Evolutionary conservation across 2,797 vertebrate genomes (phyloP).

Genomic region (Allobates femoralis): DNA sequence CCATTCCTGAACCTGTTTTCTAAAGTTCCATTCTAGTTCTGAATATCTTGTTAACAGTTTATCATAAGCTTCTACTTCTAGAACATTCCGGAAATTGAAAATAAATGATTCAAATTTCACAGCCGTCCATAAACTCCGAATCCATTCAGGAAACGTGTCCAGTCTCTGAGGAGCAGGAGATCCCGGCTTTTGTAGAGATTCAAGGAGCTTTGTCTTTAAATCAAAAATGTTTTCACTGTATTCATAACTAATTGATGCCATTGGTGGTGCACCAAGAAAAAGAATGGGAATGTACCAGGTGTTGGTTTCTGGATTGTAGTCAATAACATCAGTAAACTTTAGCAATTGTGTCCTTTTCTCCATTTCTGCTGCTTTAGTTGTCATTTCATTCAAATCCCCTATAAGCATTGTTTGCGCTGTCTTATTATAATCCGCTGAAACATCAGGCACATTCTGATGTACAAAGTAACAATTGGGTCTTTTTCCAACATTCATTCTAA

Average conservation of each 20-base stretch:
- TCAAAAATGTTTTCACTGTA: slow-evolving; percentile 67
- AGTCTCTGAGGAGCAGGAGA: too few relatives aligned
- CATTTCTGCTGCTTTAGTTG: slow-evolving; percentile 63
- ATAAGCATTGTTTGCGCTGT: slow-evolving; percentile 24
- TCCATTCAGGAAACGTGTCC: slow-evolving; percentile 77
- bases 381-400: slow-evolving; percentile 56
- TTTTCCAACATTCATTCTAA: slow-evolving; percentile 50
- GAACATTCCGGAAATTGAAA: slow-evolving; percentile 68
- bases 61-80: slow-evolving; percentile 72
- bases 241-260: slow-evolving; percentile 67
- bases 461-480: slow-evolving; percentile 48
- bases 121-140: slow-evolving; percentile 73
- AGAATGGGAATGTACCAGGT: slow-evolving; percentile 75
- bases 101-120: slow-evolving; percentile 63
- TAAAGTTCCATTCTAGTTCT: slow-evolving; percentile 68
- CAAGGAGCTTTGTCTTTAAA: slow-evolving; percentile 77
- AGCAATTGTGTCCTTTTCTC: slow-evolving; percentile 66
- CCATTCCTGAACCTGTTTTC: slow-evolving; percentile 72
- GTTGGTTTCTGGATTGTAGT: slow-evolving; percentile 27
- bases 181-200: slow-evolving; percentile 44
- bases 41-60: slow-evolving; percentile 69
- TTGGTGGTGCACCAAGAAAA: slow-evolving; percentile 73
- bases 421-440: slow-evolving; percentile 27
- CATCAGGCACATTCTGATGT: slow-evolving; percentile 52
- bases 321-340: slow-evolving; percentile 57